A percentile compares a stretch with the other conserved stretches of the same genome.
These are phyloP conservation scores for Myripristis murdjan DNA, from an alignment of 2,797 vertebrate species.

Conservation along the genomic window DNA sequence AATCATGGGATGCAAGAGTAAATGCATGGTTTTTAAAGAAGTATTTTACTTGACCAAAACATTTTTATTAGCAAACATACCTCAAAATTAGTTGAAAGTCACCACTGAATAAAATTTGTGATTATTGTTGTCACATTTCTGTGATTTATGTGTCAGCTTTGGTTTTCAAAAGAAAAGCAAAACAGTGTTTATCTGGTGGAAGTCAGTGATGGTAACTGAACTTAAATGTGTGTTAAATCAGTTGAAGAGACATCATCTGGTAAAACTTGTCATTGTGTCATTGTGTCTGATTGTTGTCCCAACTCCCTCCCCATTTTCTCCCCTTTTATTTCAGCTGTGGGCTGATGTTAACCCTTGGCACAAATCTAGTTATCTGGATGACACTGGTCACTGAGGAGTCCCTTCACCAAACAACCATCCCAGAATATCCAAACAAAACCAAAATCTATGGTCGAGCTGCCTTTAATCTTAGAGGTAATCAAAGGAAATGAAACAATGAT, in stretches of 20 bases:
- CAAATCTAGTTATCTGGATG: slow-evolving; percentile 96
- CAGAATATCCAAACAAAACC: slow-evolving; percentile 36
- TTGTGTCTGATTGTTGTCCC: not conserved
- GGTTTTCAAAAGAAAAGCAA: too few relatives aligned
- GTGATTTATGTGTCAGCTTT: too few relatives aligned
- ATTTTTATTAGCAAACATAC: too few relatives aligned
- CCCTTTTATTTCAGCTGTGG: slow-evolving; percentile 87
- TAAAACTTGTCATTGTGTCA: too few relatives aligned
- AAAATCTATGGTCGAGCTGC: slow-evolving; percentile 5
- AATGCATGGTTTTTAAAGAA: too few relatives aligned
- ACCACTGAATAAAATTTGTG: not conserved
- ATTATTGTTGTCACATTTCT: not conserved
- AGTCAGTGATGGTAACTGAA: too few relatives aligned
- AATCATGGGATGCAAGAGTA: too few relatives aligned
- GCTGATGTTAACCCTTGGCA: slow-evolving; percentile 92
- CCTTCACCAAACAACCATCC: slow-evolving; percentile 87
- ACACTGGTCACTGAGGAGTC: slow-evolving; percentile 93
- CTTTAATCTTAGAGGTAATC: slow-evolving; percentile 63
- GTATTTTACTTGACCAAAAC: too few relatives aligned
- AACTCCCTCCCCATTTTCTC: not conserved
- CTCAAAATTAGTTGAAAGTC: too few relatives aligned
- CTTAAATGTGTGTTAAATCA: too few relatives aligned
- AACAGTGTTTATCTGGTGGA: too few relatives aligned
- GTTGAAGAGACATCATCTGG: too few relatives aligned
- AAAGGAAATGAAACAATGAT: not conserved